Base-by-base conservation (phyloP, 2,113 vertebrate species). In the Gobiocypris rarus region DNA sequence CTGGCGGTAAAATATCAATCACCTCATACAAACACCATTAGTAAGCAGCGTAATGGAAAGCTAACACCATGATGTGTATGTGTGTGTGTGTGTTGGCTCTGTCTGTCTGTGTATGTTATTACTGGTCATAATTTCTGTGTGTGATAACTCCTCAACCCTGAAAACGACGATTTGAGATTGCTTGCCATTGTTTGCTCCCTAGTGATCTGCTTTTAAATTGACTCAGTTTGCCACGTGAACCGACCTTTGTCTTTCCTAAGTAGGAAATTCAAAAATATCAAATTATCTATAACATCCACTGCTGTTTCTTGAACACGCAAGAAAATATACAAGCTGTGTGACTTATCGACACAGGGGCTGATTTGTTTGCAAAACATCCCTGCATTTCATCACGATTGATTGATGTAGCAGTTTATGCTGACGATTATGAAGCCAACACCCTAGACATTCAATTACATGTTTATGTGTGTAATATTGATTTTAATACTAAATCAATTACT, bases 21-120 rank as follows among this genome's bases (percentile, higher is more conserved):
- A 84, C 41, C 26, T 58, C 75, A 79, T 70, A 79, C 83, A 78
- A 75, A 79, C 83, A 58, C 48, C 34, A 84, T 84, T 84, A 84
- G 50, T 45, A 54, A 54, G 73, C 63, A 56, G n/a, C 5, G 50
- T 84, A 84, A 84, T 84, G 75, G 83, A 79, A 84, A 78, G 83
- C 48, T 78, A 75, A 84, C 61, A 84, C 61, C 5, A n/a, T 8
- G 31, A 69, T 22, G 65, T n/a, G 48, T 48, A 11, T 22, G 13
- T 43, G 75, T 24, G 9, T 45, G 45, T 48, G 48, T 50, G 48
- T 50, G 48, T 50, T 50, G 48, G 48, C 48, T 50, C 48, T 65
- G 59, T 58, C 14, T 48, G 77, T 38, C 48, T 76, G 41, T 75
- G 54, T 22, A 22, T 78, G 31, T 78, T 54, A 78, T 84, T 84